These are phyloP conservation scores for Plemyria rubiginata DNA, from an alignment of 2,888 invertebrate genomes.

Conservation along the genomic window DNA sequence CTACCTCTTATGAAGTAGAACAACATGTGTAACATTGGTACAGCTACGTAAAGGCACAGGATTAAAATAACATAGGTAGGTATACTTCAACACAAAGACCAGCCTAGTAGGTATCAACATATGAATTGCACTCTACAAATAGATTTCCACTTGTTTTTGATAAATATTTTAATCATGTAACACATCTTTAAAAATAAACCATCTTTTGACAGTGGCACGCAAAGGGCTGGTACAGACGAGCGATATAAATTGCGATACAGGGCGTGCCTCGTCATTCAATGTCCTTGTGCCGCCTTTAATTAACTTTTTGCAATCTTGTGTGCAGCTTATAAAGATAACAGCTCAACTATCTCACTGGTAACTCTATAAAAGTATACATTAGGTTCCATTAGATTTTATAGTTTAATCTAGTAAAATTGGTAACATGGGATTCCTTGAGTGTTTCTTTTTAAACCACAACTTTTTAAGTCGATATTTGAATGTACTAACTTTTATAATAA, in stretches of 20 bases:
- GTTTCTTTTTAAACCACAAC: not conserved
- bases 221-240: conserved; percentile 56
- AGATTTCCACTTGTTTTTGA: not conserved
- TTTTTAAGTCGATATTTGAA: not conserved
- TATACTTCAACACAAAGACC: not conserved
- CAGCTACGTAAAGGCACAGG: no score
- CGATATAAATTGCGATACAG: conserved; percentile 71
- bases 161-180: conserved; percentile 17
- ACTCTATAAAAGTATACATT: not conserved
- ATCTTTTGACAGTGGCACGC: conserved; percentile 56
- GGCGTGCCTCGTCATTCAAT: conserved; percentile 74
- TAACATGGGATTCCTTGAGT: not conserved
- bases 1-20: no score
- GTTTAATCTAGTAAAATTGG: not conserved
- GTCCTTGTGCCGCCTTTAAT: conserved; percentile 69
- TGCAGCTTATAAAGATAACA: conserved; percentile 25
- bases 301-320: conserved; percentile 65
- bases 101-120: not conserved
- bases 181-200: conserved; percentile 32
- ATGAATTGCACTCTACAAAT: not conserved
- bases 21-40: no score
- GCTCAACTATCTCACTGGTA: conserved; percentile 1
- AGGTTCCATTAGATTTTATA: not conserved
- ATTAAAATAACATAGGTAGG: no score
- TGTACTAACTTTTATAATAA: no score